Base-by-base conservation (phyloP, 2,888 invertebrate species). In the Tiphia femorata region DNA sequence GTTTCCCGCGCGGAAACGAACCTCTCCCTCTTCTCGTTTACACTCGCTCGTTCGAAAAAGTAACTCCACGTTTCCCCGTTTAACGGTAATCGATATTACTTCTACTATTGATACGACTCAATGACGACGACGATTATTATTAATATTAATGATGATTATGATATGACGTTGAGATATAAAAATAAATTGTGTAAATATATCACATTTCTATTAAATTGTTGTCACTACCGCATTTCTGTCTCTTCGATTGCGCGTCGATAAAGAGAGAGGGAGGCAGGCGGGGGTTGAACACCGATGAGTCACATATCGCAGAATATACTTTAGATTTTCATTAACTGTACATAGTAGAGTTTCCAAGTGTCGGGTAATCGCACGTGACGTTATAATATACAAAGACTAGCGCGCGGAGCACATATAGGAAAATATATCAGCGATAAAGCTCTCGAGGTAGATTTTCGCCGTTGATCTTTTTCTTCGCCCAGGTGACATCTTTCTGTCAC, bases 151-250 rank as follows among this genome's bases (percentile, higher is more conserved):
- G n/a, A n/a, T 70, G 71, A 78, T 44, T 33, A 44, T 19, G 30
- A 43, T 43, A 43, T 67, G 70, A 81, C 81, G 80, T 81, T 82
- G 80, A 82, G 62, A 79, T 81, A 81, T 80, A 77, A 80, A 40
- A 81, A 81, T 82, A 82, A 82, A 82, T 80, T 76, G 77, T 82
- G 82, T 82, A 82, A 80, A 82, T 82, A 82, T 77, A 79, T 41
- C 35, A 67, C 54, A 61, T 58, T 64, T 40, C 55, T 57, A 56
- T 52, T 65, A 69, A 23, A 40, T 64, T 67, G 54, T 59, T 56
- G 44, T 43, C 10, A 23, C n/a, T 49, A 37, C 49, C 27, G 30
- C 3, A n/a, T n/a, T 44, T 20, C 2, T 4, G 10, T 33, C 35
- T n/a, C 4, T 25, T 4, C 37, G 7, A 19, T 48, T 23, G 23